phyloP scores from a whole-genome alignment of 2,888 invertebrate species.

The Agrenia bidenticulata region DNA sequence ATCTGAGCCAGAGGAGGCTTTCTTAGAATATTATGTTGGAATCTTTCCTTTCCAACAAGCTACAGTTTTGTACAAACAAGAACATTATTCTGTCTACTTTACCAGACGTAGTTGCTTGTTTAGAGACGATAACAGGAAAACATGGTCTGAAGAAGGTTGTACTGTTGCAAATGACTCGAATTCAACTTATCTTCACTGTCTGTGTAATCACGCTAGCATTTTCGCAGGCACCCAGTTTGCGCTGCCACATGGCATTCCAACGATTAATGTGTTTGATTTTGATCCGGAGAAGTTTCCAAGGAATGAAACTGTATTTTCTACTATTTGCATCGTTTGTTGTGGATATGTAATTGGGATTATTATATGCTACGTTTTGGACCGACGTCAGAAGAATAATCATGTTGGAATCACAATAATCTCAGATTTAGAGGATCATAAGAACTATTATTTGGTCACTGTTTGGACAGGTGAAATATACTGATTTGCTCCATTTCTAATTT shows the following conservation, averaged over 20 bases:
- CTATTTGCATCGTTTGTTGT: constrained; percentile 30
- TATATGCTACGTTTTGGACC: constrained; percentile 31
- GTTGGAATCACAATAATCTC: constrained; percentile 43
- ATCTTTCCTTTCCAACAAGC: constrained; percentile 22
- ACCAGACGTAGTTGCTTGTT: constrained; percentile 30
- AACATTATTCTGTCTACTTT: constrained; percentile 23
- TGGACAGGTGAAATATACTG: constrained; percentile 39
- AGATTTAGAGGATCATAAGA: constrained; percentile 25
- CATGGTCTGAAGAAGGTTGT: constrained; percentile 41
- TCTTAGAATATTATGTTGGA: constrained; percentile 37
- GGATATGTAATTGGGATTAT: constrained; percentile 33
- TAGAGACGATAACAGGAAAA: constrained; percentile 33
- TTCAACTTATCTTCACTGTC: constrained; percentile 22
- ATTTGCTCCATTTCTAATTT: too few relatives aligned
- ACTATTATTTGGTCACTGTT: constrained; percentile 43
- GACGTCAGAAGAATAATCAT: constrained; percentile 19
- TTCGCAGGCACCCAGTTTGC: constrained; percentile 39
- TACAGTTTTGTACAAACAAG: not conserved
- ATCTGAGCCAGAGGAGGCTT: constrained; percentile 18
- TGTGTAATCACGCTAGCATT: constrained; percentile 41
- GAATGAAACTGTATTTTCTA: constrained; percentile 37
- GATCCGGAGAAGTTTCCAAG: constrained; percentile 24
- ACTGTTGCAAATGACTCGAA: constrained; percentile 8
- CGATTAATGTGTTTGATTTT: constrained; percentile 27
- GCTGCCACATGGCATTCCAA: constrained; percentile 27